These are phyloP conservation scores for Clusia tigrina DNA, from an alignment of 2,888 invertebrate genomes.

Conservation along the genomic window DNA sequence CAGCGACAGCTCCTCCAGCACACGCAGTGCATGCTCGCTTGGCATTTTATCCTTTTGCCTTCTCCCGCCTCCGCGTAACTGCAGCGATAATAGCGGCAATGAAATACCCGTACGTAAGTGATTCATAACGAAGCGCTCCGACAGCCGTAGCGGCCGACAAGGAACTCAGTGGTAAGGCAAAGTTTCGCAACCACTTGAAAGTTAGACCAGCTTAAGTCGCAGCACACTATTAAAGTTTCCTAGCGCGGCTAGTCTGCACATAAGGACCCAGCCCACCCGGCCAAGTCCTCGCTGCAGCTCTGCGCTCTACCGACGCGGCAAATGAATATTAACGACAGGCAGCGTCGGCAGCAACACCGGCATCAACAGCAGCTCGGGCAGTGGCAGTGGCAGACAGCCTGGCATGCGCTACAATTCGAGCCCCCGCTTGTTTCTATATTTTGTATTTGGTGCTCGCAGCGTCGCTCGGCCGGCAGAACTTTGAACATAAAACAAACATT, in stretches of 20 bases:
- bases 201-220: constrained; percentile 29
- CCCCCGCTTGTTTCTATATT: too few relatives aligned
- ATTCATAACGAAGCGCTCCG: background rate
- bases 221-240: constrained; percentile 28
- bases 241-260: background rate
- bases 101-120: background rate
- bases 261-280: background rate
- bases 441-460: background rate
- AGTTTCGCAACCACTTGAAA: constrained; percentile 30
- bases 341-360: background rate
- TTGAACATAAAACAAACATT: constrained; percentile 58
- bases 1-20: background rate
- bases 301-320: constrained; percentile 11
- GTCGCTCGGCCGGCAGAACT: constrained; percentile 5
- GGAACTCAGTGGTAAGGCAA: constrained; percentile 1
- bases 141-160: background rate
- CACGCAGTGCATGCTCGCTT: background rate
- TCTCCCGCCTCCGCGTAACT: too few relatives aligned
- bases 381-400: too few relatives aligned
- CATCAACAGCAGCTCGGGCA: background rate
- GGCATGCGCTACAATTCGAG: background rate
- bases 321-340: constrained; percentile 25
- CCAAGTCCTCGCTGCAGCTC: background rate
- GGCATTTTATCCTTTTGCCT: too few relatives aligned
- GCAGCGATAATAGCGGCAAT: too few relatives aligned